Evolutionary conservation across 2,113 vertebrate species (phyloP).

Genomic region (Trematocara marginatum): DNA sequence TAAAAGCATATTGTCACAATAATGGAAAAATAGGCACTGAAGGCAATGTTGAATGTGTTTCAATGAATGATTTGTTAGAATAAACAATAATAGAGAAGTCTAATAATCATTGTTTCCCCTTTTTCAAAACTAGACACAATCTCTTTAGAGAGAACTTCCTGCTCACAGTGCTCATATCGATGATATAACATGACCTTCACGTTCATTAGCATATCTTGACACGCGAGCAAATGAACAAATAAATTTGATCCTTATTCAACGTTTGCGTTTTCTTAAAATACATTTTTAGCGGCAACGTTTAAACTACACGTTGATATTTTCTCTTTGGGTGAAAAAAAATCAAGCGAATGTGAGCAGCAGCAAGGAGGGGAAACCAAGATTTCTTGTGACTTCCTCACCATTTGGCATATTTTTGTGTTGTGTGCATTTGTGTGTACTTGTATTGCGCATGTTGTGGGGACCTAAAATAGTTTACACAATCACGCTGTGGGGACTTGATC

Average conservation of each 20-base stretch:
- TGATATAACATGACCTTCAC: background rate
- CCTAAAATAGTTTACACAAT: background rate
- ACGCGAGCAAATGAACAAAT: background rate
- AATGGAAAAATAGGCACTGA: background rate
- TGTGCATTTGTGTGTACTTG: background rate
- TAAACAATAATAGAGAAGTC: background rate
- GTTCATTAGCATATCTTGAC: background rate
- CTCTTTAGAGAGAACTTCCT: background rate
- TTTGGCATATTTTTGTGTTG: background rate
- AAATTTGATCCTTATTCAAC: background rate
- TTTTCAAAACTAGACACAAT: background rate
- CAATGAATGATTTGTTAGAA: background rate
- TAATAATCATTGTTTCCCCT: background rate
- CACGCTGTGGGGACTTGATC: background rate
- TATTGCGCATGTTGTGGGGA: background rate
- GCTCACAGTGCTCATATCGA: background rate
- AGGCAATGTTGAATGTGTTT: background rate
- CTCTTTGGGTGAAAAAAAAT: background rate
- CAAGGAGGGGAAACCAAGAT: constrained; percentile 24
- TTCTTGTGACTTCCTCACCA: constrained; percentile 48
- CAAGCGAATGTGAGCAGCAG: background rate
- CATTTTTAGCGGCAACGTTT: background rate
- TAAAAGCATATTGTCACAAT: background rate
- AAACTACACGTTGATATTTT: background rate
- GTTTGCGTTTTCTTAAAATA: background rate